These are phyloP conservation scores for Gobionotothen gibberifrons DNA, from an alignment of 2,797 vertebrate genomes.

Conservation along the genomic window DNA sequence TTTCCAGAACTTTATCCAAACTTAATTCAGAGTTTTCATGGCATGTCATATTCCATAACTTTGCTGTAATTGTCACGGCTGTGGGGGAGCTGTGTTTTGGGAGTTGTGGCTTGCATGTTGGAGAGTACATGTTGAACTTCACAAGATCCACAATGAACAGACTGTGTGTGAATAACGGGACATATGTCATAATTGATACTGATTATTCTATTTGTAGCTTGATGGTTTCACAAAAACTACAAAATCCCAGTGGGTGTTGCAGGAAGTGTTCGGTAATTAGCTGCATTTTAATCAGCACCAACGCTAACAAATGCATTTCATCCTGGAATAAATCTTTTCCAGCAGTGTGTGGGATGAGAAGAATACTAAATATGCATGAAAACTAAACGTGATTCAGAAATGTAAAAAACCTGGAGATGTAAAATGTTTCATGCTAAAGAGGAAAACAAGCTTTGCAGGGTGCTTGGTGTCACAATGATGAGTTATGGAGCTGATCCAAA, in stretches of 20 bases:
- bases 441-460: conserved; percentile 7
- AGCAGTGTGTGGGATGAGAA: neutral
- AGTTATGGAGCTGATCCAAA: conserved; percentile 42
- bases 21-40: conserved; percentile 19
- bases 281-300: conserved; percentile 35
- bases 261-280: conserved; percentile 26
- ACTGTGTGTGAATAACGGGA: neutral
- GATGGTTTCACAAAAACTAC: neutral
- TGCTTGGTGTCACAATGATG: conserved; percentile 18
- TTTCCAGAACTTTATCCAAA: conserved; percentile 38
- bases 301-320: conserved; percentile 22
- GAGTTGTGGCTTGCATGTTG: neutral
- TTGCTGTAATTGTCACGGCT: neutral
- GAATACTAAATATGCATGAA: conserved; percentile 27
- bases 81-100: conserved; percentile 7
- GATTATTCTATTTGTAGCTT: neutral
- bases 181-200: neutral
- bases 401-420: neutral
- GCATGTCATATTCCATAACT: conserved; percentile 33
- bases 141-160: conserved; percentile 7
- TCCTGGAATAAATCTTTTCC: conserved; percentile 7
- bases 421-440: neutral
- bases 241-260: conserved; percentile 23
- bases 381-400: neutral
- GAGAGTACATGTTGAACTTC: neutral